Conservation (phyloP, 2,113 vertebrate genomes). For the Manacus vitellinus region DNA sequence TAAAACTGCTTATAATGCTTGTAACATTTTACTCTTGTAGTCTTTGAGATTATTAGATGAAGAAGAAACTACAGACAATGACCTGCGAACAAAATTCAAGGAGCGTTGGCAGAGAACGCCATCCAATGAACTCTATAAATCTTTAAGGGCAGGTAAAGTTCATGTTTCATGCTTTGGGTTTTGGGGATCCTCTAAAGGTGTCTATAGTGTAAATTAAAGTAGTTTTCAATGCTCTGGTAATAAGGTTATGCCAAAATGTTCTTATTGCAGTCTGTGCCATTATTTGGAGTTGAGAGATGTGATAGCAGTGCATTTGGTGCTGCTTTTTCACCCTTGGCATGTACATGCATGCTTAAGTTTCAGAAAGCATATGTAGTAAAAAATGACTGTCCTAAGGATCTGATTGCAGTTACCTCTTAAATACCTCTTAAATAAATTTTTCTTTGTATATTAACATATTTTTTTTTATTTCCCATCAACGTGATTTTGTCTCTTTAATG, state of each 20-base stretch:
- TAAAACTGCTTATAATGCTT: not conserved
- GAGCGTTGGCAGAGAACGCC: slow-evolving; percentile 97
- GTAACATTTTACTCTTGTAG: slow-evolving; percentile 61
- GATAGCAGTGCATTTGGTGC: not conserved
- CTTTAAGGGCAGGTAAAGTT: slow-evolving; percentile 85
- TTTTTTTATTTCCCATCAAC: not conserved
- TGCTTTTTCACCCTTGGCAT: not conserved
- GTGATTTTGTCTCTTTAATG: not conserved
- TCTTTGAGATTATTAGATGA: slow-evolving; percentile 90
- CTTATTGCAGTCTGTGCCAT: not conserved
- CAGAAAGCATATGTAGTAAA: not conserved
- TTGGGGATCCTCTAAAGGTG: not conserved
- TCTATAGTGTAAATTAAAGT: not conserved
- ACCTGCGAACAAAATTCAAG: slow-evolving; percentile 91
- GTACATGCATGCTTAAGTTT: fast-evolving
- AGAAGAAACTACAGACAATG: slow-evolving; percentile 93
- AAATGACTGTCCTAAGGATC: not conserved
- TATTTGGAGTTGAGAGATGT: not conserved
- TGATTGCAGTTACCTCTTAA: not conserved
- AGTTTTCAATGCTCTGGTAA: not conserved
- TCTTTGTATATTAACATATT: not conserved
- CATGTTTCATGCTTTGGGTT: not conserved
- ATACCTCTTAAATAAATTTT: not conserved
- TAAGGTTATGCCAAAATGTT: not conserved
- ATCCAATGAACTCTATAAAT: slow-evolving; percentile 93